Evolutionary conservation across 2,888 invertebrate genomes (phyloP), one percentile per base, ranked within the genome.

Genomic region (Ceraclea dissimilis): DNA sequence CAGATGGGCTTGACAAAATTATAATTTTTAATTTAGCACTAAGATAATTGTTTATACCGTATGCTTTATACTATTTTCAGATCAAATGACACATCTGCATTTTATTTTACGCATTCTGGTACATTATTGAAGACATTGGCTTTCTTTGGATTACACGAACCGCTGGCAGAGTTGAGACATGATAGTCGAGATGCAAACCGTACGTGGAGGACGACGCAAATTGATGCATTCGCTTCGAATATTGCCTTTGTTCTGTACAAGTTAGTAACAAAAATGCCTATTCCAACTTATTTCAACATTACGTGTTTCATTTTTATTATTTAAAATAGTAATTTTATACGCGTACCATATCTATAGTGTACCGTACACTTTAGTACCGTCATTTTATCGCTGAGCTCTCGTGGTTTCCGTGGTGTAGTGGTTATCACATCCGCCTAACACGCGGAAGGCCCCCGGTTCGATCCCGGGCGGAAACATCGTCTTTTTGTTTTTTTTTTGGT

Each of bases 401-500:
- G 5, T 1, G 31, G 85, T 86, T 86, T 86, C 84, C 85, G 86
- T 87, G 86, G 86, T 87, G 87, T 87, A 88, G 88, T 85, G 88
- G 88, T 88, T 88, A 88, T 88, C 87, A 88, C 88, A 86, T 87
- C 87, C 86, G 88, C 88, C 86, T 88, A 86, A 64, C 64, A 64
- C 64, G 64, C 64, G 63, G 64, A 64, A 64, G 64, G 64, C 60
- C 64, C 64, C 64, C 64, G 63, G 64, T 64, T 64, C 64, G 64
- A 64, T 64, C 64, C 63, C 64, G 63, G 65, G 63, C 63, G 63
- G 65, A 64, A 65, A 64, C 64, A 65, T 62, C 58, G 52, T 51
- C 63, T 63, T 56, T 57, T 50, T 57, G 18, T 33, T 31, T 48
- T 47, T 47, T 46, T 50, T 52, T 49, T 51, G 33, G n/a, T 44